Conservation (phyloP, 2,113 vertebrate species). For the Leptodactylus fuscus region DNA sequence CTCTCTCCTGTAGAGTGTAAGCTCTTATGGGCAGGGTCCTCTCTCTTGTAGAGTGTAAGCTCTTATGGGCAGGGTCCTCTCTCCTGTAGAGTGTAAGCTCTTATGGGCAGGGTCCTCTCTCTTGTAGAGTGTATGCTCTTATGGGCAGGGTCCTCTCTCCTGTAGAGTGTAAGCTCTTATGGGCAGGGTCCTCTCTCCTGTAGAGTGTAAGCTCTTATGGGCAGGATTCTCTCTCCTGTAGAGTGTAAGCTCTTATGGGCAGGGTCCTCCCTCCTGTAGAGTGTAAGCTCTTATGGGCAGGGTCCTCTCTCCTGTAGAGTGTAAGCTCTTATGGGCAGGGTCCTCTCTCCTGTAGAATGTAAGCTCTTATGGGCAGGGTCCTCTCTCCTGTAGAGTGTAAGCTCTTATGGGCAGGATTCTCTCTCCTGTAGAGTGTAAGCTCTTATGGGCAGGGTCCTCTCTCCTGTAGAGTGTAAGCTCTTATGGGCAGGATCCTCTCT, state of each 20-base stretch:
- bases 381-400: too few species aligned
- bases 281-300: too few species aligned
- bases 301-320: too few species aligned
- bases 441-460: too few species aligned
- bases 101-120: neutral
- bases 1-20: neutral
- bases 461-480: too few species aligned
- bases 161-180: constrained; percentile 1
- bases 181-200: neutral
- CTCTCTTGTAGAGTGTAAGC: constrained; percentile 1
- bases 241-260: neutral
- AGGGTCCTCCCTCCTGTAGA: neutral
- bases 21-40: neutral
- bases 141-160: neutral
- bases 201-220: constrained; percentile 10
- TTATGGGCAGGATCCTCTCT: too few species aligned
- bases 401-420: too few species aligned
- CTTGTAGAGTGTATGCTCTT: constrained; percentile 6
- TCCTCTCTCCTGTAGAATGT: too few species aligned
- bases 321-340: too few species aligned
- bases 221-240: neutral
- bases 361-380: too few species aligned
- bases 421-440: too few species aligned
- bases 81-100: constrained; percentile 14
- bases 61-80: neutral